A percentile compares a stretch with the other conserved stretches of the same genome.
Conservation (phyloP, 2,113 vertebrate genomes). For the Campylomormyrus numenius region DNA sequence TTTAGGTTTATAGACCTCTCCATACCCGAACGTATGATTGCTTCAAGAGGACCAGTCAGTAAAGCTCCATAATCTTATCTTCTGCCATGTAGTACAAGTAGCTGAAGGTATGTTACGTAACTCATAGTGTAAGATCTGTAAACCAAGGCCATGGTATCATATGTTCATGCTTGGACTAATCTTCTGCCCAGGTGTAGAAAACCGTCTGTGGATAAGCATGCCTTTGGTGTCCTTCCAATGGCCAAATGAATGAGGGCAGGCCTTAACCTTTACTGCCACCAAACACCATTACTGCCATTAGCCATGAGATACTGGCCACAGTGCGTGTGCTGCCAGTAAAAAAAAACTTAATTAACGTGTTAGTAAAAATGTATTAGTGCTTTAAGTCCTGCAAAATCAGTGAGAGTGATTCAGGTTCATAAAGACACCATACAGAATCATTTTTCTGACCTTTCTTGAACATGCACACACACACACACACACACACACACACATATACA, state of each 20-base stretch:
- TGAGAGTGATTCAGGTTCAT: not conserved
- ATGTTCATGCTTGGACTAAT: not conserved
- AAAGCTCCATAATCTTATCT: not conserved
- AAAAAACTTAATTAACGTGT: too few species aligned
- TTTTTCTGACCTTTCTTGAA: slow-evolving; percentile 5
- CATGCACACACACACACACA: not conserved
- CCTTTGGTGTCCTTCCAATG: not conserved
- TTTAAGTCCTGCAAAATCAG: not conserved
- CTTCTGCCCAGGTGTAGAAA: not conserved
- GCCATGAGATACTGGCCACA: not conserved
- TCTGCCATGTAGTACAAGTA: not conserved
- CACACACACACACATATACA: not conserved
- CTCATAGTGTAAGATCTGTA: not conserved
- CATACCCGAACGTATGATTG: not conserved
- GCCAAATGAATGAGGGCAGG: not conserved
- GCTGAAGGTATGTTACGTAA: not conserved
- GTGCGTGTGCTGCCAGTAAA: not conserved
- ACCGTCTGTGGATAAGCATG: not conserved
- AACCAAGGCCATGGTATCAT: not conserved
- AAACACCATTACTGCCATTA: not conserved
- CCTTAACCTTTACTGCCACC: not conserved
- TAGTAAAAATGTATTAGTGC: not conserved
- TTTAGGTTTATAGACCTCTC: not conserved
- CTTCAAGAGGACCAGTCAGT: not conserved
- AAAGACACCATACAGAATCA: not conserved